A percentile compares a stretch with the other conserved stretches of the same genome.
Conservation (phyloP, 2,113 vertebrate species). For the Lonchura striata region DNA sequence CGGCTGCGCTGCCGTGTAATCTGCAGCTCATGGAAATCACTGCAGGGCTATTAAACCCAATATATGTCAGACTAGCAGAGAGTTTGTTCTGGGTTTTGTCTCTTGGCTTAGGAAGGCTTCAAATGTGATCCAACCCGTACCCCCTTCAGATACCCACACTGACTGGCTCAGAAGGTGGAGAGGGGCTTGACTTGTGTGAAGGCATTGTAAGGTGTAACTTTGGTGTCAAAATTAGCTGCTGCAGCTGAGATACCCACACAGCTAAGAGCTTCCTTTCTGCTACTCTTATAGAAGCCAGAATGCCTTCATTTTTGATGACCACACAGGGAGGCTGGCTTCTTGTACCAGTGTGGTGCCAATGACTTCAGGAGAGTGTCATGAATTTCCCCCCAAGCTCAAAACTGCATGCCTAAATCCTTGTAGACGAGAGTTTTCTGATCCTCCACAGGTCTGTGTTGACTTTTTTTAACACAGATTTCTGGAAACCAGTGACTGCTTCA, state of each 20-base stretch:
- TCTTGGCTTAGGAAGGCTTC: neutral
- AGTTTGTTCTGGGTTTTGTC: neutral
- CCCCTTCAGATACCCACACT: neutral
- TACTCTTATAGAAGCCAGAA: neutral
- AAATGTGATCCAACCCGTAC: neutral
- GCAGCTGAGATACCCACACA: neutral
- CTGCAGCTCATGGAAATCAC: neutral
- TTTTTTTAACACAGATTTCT: neutral
- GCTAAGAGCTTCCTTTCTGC: neutral
- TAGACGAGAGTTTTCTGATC: neutral
- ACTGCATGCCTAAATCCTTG: neutral
- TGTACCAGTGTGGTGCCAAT: neutral
- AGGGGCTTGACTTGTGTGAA: neutral
- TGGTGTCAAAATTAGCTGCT: neutral
- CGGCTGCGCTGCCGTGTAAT: rapidly evolving
- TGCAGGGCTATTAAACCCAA: neutral
- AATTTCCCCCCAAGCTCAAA: neutral
- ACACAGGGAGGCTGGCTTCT: neutral
- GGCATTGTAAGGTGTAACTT: neutral
- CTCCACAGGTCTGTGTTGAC: neutral
- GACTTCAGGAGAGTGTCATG: neutral
- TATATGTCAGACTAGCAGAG: neutral
- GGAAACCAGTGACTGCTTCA: constrained; percentile 17
- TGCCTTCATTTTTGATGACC: neutral
- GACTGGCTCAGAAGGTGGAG: neutral